Percentiles rank a stretch among this genome's conserved stretches.
Evolutionary conservation across 2,888 invertebrate genomes (phyloP).

Genomic region (Pollenia griseotomentosa): DNA sequence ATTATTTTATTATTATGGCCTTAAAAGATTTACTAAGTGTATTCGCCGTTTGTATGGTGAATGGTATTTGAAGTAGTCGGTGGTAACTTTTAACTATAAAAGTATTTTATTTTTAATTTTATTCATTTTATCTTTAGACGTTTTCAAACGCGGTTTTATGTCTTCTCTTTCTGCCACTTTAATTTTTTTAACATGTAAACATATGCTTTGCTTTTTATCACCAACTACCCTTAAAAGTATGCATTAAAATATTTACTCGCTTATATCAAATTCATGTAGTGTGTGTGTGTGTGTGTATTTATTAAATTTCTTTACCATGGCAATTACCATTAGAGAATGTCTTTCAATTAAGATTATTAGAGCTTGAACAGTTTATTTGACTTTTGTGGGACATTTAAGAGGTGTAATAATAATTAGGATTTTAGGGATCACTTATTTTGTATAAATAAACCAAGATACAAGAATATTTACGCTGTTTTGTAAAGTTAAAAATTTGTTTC

Average conservation of each 20-base stretch:
- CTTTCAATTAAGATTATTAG: slow-evolving; percentile 83
- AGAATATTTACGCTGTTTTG: background rate
- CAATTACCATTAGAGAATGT: slow-evolving; percentile 78
- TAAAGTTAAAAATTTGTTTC: background rate
- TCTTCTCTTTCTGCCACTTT: slow-evolving; percentile 39
- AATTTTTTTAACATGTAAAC: slow-evolving; percentile 36
- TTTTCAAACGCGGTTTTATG: slow-evolving; percentile 65
- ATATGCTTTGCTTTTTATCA: slow-evolving; percentile 65
- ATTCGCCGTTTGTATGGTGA: background rate
- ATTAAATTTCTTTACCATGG: slow-evolving; percentile 52
- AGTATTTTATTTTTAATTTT: slow-evolving; percentile 73
- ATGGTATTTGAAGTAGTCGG: slow-evolving; percentile 20
- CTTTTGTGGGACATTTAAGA: slow-evolving; percentile 81
- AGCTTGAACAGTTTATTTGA: slow-evolving; percentile 81
- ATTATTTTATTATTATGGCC: slow-evolving; percentile 41
- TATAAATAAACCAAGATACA: background rate
- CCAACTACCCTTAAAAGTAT: slow-evolving; percentile 56
- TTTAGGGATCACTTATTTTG: slow-evolving; percentile 75
- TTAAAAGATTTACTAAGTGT: slow-evolving; percentile 3
- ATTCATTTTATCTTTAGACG: slow-evolving; percentile 63
- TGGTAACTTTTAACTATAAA: slow-evolving; percentile 75
- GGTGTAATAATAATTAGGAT: slow-evolving; percentile 79
- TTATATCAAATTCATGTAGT: background rate
- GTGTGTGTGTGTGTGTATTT: background rate
- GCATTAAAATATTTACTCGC: slow-evolving; percentile 1